Percentiles rank a stretch among this genome's conserved stretches.
These are phyloP conservation scores for Terrapene triunguis DNA, from an alignment of 2,113 vertebrate genomes.

Conservation along the genomic window DNA sequence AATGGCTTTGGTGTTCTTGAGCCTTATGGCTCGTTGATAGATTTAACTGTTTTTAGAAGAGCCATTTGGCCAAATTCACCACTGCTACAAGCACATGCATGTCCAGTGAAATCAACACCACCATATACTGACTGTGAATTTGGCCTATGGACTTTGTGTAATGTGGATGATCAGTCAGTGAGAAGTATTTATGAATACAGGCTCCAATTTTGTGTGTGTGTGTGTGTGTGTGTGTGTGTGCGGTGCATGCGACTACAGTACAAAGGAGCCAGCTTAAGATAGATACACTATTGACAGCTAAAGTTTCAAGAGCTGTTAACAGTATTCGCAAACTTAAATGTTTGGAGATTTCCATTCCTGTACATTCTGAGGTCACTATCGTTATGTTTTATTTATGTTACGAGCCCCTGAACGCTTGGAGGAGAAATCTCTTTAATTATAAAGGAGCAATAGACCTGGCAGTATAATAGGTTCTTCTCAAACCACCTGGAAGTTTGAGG, in stretches of 20 bases:
- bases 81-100: background rate
- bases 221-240: rapidly evolving
- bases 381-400: background rate
- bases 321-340: background rate
- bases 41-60: background rate
- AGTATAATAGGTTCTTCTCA: background rate
- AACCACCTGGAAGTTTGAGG: background rate
- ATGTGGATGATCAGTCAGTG: background rate
- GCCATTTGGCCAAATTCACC: background rate
- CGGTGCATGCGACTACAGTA: background rate
- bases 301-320: background rate
- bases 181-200: background rate
- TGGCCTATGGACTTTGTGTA: background rate
- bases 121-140: background rate
- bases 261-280: background rate
- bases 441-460: background rate
- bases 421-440: background rate
- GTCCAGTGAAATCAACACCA: background rate
- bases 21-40: background rate
- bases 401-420: no score
- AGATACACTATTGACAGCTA: no score
- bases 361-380: background rate
- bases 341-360: background rate
- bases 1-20: background rate
- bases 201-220: background rate